Conservation (phyloP, 2,797 vertebrate species). For the Mus spretus region DNA sequence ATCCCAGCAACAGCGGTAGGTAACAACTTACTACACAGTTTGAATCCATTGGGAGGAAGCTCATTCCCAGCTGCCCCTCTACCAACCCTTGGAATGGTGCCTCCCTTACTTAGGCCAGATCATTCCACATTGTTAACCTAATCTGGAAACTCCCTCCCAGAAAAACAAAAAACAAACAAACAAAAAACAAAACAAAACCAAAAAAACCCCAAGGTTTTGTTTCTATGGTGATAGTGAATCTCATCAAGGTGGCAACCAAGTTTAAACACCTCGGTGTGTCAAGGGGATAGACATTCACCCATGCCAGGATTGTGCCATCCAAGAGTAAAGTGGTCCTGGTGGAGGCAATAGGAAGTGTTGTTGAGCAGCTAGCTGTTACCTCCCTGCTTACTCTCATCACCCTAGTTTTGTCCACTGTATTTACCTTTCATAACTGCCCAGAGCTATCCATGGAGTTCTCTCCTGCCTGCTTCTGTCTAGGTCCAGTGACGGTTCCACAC, state of each 20-base stretch:
- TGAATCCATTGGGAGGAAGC: too few species aligned
- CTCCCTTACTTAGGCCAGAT: background rate
- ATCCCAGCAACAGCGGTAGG: rapidly evolving
- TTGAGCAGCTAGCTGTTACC: background rate
- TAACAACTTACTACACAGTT: rapidly evolving
- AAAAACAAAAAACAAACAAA: background rate
- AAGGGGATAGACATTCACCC: background rate
- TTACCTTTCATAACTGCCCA: background rate
- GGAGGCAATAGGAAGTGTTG: background rate
- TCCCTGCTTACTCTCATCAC: background rate
- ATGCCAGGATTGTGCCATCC: background rate
- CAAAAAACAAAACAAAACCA: background rate
- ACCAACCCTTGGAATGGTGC: background rate
- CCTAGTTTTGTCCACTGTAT: background rate
- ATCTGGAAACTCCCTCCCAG: background rate
- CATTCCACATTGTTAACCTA: background rate
- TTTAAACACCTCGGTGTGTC: background rate
- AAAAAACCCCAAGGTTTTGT: background rate
- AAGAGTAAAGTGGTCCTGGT: background rate
- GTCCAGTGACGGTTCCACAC: background rate
- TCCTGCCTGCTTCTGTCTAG: background rate
- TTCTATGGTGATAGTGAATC: background rate
- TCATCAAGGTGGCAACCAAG: background rate
- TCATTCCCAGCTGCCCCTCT: too few species aligned
- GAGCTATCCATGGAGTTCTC: background rate